Conservation (phyloP, 2,888 invertebrate genomes). For the Drosophila infuscata region DNA sequence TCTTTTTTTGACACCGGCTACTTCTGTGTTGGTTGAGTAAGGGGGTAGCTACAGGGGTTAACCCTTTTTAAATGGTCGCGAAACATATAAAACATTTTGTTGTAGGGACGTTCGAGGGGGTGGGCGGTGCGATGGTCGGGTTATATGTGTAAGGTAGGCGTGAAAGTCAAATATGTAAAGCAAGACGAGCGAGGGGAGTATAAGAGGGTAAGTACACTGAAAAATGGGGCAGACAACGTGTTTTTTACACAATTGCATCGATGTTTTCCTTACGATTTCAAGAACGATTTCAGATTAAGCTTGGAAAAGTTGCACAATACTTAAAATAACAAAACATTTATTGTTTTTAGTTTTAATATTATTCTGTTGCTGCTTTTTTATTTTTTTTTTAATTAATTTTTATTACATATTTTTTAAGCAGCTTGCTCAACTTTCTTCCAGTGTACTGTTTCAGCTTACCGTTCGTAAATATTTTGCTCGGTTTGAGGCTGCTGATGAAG, state of each 20-base stretch:
- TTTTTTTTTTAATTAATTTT: neutral
- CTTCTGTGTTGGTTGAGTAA: neutral
- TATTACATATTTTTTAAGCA: neutral
- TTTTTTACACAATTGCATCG: neutral
- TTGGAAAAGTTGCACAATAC: neutral
- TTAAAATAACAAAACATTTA: neutral
- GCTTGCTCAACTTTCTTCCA: neutral
- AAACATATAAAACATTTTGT: conserved; percentile 53
- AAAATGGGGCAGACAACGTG: neutral
- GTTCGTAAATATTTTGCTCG: conserved; percentile 65
- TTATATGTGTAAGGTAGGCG: conserved; percentile 39
- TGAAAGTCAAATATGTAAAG: conserved; percentile 59
- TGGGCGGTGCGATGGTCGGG: neutral
- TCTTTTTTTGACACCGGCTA: conserved; percentile 59
- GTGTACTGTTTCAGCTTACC: conserved; percentile 60
- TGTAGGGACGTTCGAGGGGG: neutral
- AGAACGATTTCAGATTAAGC: neutral
- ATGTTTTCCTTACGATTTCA: neutral
- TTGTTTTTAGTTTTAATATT: neutral
- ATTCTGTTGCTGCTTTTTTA: neutral
- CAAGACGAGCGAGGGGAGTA: conserved; percentile 10
- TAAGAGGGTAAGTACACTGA: conserved; percentile 6
- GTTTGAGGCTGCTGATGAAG: conserved; percentile 61
- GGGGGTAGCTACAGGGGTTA: conserved; percentile 22
- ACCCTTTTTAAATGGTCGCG: conserved; percentile 62